A percentile compares a stretch with the other conserved stretches of the same genome.
These are phyloP conservation scores for Paramormyrops kingsleyae DNA, from an alignment of 2,113 vertebrate species.

Conservation along the genomic window DNA sequence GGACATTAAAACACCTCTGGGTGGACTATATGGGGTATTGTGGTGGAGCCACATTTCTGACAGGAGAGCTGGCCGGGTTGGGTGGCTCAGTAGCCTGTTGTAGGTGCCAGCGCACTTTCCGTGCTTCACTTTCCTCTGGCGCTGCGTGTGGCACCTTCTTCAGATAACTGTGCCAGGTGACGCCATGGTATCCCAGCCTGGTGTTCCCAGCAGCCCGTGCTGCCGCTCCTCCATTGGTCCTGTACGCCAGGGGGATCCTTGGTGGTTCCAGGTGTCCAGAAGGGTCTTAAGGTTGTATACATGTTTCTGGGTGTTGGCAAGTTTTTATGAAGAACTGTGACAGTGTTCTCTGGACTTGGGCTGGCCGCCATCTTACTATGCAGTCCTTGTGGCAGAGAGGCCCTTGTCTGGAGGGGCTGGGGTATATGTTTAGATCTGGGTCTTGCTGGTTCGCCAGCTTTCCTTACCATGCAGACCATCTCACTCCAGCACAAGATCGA, in stretches of 20 bases:
- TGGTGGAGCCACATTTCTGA: neutral
- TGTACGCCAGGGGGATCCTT: neutral
- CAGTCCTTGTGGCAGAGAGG: neutral
- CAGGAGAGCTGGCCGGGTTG: neutral
- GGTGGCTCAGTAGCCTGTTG: neutral
- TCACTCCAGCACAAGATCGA: neutral
- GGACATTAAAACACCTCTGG: neutral
- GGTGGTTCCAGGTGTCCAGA: neutral
- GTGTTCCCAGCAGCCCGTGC: neutral
- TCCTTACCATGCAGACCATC: neutral
- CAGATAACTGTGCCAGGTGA: neutral
- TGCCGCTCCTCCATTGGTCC: neutral
- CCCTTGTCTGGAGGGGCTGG: neutral
- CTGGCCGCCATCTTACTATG: neutral
- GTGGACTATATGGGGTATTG: neutral
- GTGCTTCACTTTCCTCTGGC: neutral
- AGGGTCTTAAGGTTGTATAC: neutral
- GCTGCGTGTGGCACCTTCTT: neutral
- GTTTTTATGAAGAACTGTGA: neutral
- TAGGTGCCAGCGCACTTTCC: neutral
- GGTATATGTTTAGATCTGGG: neutral
- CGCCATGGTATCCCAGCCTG: neutral
- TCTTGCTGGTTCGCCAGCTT: neutral
- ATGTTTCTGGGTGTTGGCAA: neutral
- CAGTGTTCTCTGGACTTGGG: neutral